These are phyloP conservation scores for Trochalopteron elliotii DNA, from an alignment of 2,113 vertebrate genomes.

Conservation along the genomic window DNA sequence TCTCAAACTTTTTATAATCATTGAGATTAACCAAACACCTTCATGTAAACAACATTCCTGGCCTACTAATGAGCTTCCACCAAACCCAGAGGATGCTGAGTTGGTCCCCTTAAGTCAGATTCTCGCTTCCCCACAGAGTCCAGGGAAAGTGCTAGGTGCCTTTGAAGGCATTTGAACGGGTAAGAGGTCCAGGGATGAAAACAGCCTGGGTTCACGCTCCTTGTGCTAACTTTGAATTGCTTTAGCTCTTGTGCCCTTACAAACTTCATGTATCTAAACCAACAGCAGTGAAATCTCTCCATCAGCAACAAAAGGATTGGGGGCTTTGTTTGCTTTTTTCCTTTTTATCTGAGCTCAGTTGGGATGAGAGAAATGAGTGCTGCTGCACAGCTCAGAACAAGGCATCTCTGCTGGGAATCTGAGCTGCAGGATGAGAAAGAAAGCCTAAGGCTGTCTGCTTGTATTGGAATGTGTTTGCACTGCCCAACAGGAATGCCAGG, in stretches of 20 bases:
- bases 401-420: not conserved
- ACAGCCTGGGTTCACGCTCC: not conserved
- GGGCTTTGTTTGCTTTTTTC: not conserved
- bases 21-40: not conserved
- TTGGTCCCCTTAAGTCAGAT: not conserved
- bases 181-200: not conserved
- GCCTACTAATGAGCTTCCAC: not conserved
- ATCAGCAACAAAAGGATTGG: not conserved
- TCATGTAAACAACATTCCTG: not conserved
- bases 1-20: not conserved
- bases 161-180: not conserved
- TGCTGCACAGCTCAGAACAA: not conserved
- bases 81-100: not conserved
- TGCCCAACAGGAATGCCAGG: not conserved
- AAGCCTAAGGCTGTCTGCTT: not conserved
- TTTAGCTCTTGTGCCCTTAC: not conserved
- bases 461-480: not conserved
- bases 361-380: rapidly evolving
- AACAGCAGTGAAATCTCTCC: not conserved
- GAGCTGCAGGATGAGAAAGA: not conserved
- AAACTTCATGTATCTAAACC: not conserved
- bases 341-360: not conserved
- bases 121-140: rapidly evolving
- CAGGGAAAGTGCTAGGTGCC: not conserved
- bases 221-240: not conserved